These are phyloP conservation scores for Decapterus maruadsi DNA, from an alignment of 2,797 vertebrate species.

Conservation along the genomic window DNA sequence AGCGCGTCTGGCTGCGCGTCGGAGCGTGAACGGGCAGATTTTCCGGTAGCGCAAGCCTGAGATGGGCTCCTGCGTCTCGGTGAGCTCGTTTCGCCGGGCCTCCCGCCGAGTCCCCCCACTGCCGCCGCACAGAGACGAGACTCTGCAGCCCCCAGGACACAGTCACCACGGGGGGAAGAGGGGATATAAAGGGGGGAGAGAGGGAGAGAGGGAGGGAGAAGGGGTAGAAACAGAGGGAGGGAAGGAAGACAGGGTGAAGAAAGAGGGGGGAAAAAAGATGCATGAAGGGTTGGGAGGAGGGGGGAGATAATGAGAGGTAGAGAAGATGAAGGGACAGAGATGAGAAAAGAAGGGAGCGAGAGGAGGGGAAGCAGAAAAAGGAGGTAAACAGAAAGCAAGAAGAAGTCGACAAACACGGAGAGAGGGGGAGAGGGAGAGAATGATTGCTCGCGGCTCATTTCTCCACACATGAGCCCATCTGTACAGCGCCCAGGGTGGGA, in stretches of 20 bases:
- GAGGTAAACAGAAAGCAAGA: slow-evolving; percentile 76
- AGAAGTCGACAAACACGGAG: slow-evolving; percentile 60
- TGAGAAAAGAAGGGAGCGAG: slow-evolving; percentile 52
- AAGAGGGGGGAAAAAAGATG: slow-evolving; percentile 42
- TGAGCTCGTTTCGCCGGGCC: slow-evolving; percentile 87
- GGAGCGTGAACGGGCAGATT: slow-evolving; percentile 95
- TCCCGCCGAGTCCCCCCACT: slow-evolving; percentile 87
- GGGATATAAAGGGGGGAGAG: slow-evolving; percentile 13
- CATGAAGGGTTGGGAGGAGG: slow-evolving; percentile 42
- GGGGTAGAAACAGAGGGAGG: slow-evolving; percentile 34
- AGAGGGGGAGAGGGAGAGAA: slow-evolving; percentile 51
- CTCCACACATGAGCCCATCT: slow-evolving; percentile 89
- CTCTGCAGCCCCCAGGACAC: slow-evolving; percentile 84
- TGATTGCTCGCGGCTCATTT: slow-evolving; percentile 89
- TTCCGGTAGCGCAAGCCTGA: slow-evolving; percentile 93
- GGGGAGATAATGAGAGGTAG: slow-evolving; percentile 71
- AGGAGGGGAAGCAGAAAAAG: slow-evolving; percentile 30
- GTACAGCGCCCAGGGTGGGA: slow-evolving; percentile 87
- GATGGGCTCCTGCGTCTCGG: slow-evolving; percentile 89
- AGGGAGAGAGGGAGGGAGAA: neutral
- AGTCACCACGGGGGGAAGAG: slow-evolving; percentile 62
- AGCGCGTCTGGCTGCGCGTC: slow-evolving; percentile 82
- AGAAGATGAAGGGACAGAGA: slow-evolving; percentile 69
- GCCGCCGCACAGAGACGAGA: slow-evolving; percentile 87
- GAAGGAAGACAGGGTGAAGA: slow-evolving; percentile 34